phyloP scores from a whole-genome alignment of 2,797 vertebrate genomes.

The Dipus sagitta region DNA sequence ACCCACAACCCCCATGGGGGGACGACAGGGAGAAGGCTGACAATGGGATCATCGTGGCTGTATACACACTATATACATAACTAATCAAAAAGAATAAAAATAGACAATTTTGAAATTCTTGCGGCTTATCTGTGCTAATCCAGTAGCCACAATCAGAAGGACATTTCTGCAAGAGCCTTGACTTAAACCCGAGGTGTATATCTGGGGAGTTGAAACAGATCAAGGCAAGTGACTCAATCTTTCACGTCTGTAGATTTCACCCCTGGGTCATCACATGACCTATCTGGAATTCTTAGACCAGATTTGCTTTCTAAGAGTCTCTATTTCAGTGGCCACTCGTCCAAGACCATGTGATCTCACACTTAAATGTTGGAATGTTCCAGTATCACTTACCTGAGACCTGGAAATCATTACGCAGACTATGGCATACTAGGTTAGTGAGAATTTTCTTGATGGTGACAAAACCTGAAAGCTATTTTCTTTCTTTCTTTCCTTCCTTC shows the following conservation, averaged over 20 bases:
- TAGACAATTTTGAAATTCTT: neutral
- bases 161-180: constrained; percentile 12
- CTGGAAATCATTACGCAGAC: neutral
- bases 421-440: neutral
- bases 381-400: neutral
- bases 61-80: too few species aligned
- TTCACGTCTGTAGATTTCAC: constrained; percentile 10
- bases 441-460: neutral
- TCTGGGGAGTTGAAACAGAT: constrained; percentile 6
- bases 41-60: too few species aligned
- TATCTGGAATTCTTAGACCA: neutral
- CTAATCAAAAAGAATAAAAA: constrained; percentile 48
- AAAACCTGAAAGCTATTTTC: neutral
- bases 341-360: neutral
- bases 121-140: constrained; percentile 27
- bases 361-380: neutral
- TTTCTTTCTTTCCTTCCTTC: too few species aligned
- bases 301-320: constrained; percentile 5
- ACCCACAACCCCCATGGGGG: too few species aligned
- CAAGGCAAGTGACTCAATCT: neutral
- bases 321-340: neutral
- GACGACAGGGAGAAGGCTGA: too few species aligned
- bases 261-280: neutral
- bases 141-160: constrained; percentile 39
- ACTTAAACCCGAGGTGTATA: neutral